A percentile compares a stretch with the other conserved stretches of the same genome.
These are phyloP conservation scores for Pseudomyrmex cubaensis DNA, from an alignment of 1,140 invertebrate species.

Conservation along the genomic window DNA sequence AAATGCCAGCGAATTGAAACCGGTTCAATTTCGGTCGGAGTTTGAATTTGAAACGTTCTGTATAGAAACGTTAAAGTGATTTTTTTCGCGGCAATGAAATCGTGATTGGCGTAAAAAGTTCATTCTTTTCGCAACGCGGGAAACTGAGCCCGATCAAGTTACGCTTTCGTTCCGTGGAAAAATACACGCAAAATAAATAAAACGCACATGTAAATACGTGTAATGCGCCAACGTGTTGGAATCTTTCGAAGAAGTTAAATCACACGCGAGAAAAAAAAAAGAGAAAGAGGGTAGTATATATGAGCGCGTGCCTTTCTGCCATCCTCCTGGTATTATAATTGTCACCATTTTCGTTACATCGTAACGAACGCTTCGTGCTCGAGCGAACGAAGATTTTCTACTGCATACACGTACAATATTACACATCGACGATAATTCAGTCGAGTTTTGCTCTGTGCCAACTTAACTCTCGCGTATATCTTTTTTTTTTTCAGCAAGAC, in stretches of 20 bases:
- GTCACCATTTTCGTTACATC: conserved; percentile 23
- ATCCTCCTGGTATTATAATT: neutral
- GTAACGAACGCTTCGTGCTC: neutral
- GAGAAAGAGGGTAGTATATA: too few relatives aligned
- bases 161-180: neutral
- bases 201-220: conserved; percentile 60
- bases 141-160: conserved; percentile 1
- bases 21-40: neutral
- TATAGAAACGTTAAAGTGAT: neutral
- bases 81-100: neutral
- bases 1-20: conserved; percentile 26
- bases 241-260: conserved; percentile 2
- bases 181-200: conserved; percentile 50
- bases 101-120: conserved; percentile 10
- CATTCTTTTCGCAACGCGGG: neutral
- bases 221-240: neutral
- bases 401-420: neutral
- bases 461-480: conserved; percentile 36
- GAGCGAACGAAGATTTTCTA: neutral
- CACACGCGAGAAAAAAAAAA: neutral
- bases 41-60: neutral
- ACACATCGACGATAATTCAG: conserved; percentile 48
- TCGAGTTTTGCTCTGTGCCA: conserved; percentile 35
- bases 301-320: neutral
- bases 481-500: conserved; percentile 13